Conservation (phyloP, 92 coral and sea anemone species). For the Actinostola sp. region DNA sequence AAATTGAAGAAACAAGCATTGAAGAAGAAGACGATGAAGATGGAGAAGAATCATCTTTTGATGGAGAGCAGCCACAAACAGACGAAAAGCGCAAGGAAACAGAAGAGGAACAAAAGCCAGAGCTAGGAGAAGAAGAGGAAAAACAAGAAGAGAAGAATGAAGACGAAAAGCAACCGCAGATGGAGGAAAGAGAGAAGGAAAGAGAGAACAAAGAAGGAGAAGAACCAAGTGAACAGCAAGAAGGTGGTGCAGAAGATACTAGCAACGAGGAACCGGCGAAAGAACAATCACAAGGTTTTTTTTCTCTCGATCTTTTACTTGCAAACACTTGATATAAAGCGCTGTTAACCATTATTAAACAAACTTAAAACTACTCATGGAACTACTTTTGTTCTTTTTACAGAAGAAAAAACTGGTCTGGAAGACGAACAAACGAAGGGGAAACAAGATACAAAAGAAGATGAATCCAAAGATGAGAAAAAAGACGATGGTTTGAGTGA, state of each 20-base stretch:
- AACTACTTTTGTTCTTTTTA: too few relatives aligned
- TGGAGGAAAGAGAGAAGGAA: conserved; percentile 23
- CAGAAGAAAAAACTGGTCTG: conserved; percentile 2
- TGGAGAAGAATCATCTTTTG: conserved; percentile 17
- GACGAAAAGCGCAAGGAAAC: conserved; percentile 7
- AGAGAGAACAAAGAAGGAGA: conserved; percentile 6
- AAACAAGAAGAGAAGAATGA: conserved; percentile 11
- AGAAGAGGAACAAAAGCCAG: conserved; percentile 15
- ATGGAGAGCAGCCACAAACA: conserved; percentile 20
- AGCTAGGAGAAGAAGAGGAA: conserved; percentile 19
- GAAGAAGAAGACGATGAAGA: conserved; percentile 44
- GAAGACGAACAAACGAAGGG: conserved; percentile 7
- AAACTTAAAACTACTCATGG: too few relatives aligned
- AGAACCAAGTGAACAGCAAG: conserved; percentile 9
- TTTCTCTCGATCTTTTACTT: too few relatives aligned
- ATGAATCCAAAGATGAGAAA: conserved; percentile 1
- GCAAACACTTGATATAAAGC: too few relatives aligned
- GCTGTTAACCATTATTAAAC: too few relatives aligned
- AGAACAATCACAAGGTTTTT: too few relatives aligned
- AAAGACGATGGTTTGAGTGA: conserved; percentile 33
- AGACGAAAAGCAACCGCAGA: conserved; percentile 8
- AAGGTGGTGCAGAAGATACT: conserved; percentile 10
- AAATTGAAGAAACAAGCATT: conserved; percentile 80
- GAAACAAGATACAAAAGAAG: background rate
- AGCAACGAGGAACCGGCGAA: background rate